Percentiles rank a stretch among this genome's conserved stretches.
Evolutionary conservation across 2,113 vertebrate species (phyloP).

Genomic region (Embiotoca jacksoni): DNA sequence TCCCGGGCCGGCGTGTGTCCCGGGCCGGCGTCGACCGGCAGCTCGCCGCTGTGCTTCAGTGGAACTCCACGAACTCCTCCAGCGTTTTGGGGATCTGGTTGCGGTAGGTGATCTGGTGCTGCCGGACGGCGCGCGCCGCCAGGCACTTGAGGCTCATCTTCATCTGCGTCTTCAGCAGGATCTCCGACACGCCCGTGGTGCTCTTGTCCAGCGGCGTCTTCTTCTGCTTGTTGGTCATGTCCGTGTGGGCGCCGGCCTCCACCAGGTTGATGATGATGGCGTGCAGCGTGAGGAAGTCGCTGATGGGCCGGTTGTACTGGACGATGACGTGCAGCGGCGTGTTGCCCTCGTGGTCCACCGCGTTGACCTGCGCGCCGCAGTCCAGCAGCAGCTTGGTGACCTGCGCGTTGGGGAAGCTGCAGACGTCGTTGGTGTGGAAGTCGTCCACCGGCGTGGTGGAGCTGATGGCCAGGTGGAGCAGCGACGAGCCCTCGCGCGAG

Average conservation of each 20-base stretch:
- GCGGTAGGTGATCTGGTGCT: conserved; percentile 93
- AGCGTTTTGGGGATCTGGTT: conserved; percentile 97
- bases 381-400: conserved; percentile 95
- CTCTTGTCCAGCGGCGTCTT: conserved; percentile 98
- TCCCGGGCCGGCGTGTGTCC: not conserved
- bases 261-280: conserved; percentile 97
- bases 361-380: conserved; percentile 93
- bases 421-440: conserved; percentile 98
- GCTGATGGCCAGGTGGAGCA: conserved; percentile 96
- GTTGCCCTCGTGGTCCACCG: conserved; percentile 93
- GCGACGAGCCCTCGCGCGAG: conserved; percentile 89
- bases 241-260: conserved; percentile 96
- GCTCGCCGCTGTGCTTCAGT: conserved; percentile 76
- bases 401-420: conserved; percentile 94
- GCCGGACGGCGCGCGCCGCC: conserved; percentile 94
- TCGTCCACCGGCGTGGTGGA: conserved; percentile 94
- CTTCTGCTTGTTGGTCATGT: conserved; percentile 98
- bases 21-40: too few species aligned
- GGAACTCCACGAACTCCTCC: conserved; percentile 98
- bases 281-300: conserved; percentile 97
- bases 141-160: conserved; percentile 99
- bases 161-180: conserved; percentile 98
- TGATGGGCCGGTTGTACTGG: conserved; percentile 98
- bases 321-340: conserved; percentile 96
- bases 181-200: conserved; percentile 97